Evolutionary conservation across 2,797 vertebrate genomes (phyloP).

Genomic region (Oreonectes daqikongensis): DNA sequence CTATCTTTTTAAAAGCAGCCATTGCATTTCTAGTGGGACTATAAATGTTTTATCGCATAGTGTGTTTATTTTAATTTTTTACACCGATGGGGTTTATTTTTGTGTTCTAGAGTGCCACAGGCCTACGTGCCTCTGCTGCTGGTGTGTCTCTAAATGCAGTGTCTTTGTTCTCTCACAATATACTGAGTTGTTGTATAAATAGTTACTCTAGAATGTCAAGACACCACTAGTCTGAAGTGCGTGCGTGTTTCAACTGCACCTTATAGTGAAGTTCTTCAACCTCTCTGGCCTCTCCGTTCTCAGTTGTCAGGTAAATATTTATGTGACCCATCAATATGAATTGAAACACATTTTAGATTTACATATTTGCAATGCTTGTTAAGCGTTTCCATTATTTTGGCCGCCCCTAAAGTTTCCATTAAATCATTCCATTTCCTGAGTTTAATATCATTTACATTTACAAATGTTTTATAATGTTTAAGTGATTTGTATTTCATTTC

Average conservation of each 20-base stretch:
- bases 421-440: background rate
- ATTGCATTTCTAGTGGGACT: background rate
- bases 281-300: background rate
- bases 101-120: background rate
- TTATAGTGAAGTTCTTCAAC: slow-evolving; percentile 25
- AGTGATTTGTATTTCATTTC: background rate
- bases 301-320: too few relatives aligned
- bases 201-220: background rate
- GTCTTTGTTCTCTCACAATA: background rate
- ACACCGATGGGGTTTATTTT: background rate
- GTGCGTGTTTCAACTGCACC: slow-evolving; percentile 4
- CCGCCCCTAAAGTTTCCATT: background rate
- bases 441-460: background rate
- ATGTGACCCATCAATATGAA: background rate
- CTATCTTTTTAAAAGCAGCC: background rate
- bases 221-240: background rate
- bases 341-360: background rate
- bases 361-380: background rate
- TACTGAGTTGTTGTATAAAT: background rate
- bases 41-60: background rate
- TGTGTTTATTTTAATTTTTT: background rate
- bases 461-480: background rate
- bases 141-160: background rate
- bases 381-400: background rate
- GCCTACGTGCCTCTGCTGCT: background rate